Percentiles rank a stretch among this genome's conserved stretches.
Evolutionary conservation across 1,140 invertebrate species (phyloP).

Genomic region (Ceratoteleas bidentatus): DNA sequence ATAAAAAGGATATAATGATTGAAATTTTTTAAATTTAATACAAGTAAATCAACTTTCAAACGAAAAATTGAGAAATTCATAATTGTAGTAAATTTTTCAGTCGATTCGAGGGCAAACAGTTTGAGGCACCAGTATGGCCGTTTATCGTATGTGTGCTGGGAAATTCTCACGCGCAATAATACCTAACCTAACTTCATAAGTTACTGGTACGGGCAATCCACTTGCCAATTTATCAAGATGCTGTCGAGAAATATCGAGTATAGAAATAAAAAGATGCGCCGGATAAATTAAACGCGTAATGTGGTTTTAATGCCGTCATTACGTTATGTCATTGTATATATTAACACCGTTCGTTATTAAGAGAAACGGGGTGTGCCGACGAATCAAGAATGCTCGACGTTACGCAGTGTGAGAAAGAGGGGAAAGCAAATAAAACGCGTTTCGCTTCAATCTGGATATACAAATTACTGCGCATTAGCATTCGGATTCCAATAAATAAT

Average conservation of each 20-base stretch:
- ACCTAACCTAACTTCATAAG: conserved; percentile 53
- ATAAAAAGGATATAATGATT: too few relatives aligned
- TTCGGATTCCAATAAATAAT: neutral
- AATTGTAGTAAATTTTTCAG: too few relatives aligned
- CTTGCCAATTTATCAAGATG: conserved; percentile 52
- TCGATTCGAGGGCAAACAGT: too few relatives aligned
- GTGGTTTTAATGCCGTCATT: conserved; percentile 38
- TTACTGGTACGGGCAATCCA: conserved; percentile 40
- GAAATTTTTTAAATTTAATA: too few relatives aligned
- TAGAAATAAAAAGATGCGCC: conserved; percentile 8
- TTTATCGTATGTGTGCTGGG: conserved; percentile 32
- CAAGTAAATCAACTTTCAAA: too few relatives aligned
- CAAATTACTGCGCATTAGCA: neutral
- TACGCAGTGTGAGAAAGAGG: conserved; percentile 21
- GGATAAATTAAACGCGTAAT: conserved; percentile 42
- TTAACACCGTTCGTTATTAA: conserved; percentile 36
- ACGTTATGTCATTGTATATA: conserved; percentile 44
- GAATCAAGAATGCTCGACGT: conserved; percentile 5
- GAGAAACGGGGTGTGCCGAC: conserved; percentile 17
- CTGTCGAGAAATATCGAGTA: conserved; percentile 46
- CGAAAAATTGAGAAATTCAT: too few relatives aligned
- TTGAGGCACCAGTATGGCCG: too few relatives aligned
- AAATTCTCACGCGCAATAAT: conserved; percentile 61
- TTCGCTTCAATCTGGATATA: conserved; percentile 3
- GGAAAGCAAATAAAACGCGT: conserved; percentile 4